Evolutionary conservation across 2,113 vertebrate genomes (phyloP), one percentile per base, ranked within the genome.

Genomic region (Megaceryle torquata): DNA sequence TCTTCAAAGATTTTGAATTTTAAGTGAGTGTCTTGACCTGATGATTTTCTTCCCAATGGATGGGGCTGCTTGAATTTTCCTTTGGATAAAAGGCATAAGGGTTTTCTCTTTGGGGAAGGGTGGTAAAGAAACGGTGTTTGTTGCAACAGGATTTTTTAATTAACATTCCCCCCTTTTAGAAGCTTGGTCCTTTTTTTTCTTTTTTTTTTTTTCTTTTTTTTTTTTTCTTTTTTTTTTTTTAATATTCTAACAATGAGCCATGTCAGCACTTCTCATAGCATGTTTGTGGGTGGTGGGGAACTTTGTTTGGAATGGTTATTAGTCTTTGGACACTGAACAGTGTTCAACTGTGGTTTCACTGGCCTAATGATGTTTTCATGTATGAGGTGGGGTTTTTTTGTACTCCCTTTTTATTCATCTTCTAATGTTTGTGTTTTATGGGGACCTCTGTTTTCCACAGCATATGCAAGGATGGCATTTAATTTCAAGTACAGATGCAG

Each of bases 71-170:
- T 87, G 81, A 68, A 60, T 86, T 95, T 93, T 77, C 7, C 33
- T 84, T 60, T 41, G 24, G 33, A 78, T 82, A 44, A 91, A 93
- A 95, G 26, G 22, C 37, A 28, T 78, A 63, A 57, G 33, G 17
- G 5, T 93, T 93, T 97, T 89, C 69, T 81, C 60, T 64, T 78
- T 39, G 13, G 56, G 26, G 10, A 70, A 81, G 43, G 15, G 57
- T 86, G 57, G 72, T 84, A 43, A 92, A 86, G 83, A 89, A 84
- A 60, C 29, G 64, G 8, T 31, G 16, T 48, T 85, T 63, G n/a
- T 91, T 89, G 81, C 83, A 84, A 89, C 77, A 91, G 77, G 35
- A 91, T 78, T 88, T 95, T 93, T n/a, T 76, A 81, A 93, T 82
- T 81, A 71, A 84, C 91, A 95, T 91, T 92, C 53, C 37, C 9